These are phyloP conservation scores for Melanerpes aurifrons DNA, from an alignment of 2,113 vertebrate species.

Conservation along the genomic window DNA sequence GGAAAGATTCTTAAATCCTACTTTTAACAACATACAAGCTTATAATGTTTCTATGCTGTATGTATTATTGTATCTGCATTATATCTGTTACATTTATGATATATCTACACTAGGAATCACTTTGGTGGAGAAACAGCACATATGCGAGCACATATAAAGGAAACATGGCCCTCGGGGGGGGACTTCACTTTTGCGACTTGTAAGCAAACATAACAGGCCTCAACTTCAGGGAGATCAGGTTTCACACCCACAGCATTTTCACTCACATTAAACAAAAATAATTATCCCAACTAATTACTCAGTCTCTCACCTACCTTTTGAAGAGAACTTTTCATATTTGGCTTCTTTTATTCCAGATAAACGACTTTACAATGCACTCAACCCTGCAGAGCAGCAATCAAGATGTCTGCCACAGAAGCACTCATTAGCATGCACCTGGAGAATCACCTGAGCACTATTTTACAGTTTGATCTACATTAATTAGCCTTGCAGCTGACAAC, in stretches of 20 bases:
- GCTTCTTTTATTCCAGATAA: not conserved
- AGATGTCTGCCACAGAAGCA: not conserved
- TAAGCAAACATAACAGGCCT: not conserved
- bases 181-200: not conserved
- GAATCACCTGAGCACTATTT: not conserved
- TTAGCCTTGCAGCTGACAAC: not conserved
- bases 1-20: not conserved
- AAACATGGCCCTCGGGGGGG: accelerated
- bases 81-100: too few relatives aligned
- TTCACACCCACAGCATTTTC: not conserved
- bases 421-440: accelerated
- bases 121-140: accelerated
- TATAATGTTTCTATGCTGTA: not conserved
- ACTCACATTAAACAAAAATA: not conserved
- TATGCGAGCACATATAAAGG: accelerated
- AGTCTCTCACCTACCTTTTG: not conserved
- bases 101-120: not conserved
- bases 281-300: not conserved
- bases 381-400: not conserved
- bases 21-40: not conserved
- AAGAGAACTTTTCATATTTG: not conserved
- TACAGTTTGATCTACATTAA: not conserved
- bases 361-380: accelerated
- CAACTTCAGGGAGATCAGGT: not conserved
- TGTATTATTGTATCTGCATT: too few relatives aligned